phyloP scores from a whole-genome alignment of 2,888 invertebrate species.

The Spodoptera littoralis region DNA sequence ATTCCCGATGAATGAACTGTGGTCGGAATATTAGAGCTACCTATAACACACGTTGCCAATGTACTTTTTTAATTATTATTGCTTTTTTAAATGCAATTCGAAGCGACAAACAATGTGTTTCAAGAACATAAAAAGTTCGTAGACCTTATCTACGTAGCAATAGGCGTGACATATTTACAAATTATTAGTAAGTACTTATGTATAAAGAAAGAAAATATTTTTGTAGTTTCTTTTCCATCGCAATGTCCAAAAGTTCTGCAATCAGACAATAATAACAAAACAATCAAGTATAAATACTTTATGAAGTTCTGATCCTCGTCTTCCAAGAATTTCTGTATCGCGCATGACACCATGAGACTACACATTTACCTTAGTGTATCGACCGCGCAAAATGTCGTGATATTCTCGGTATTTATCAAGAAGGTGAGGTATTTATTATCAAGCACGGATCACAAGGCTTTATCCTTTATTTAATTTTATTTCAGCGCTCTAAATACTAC shows the following conservation, averaged over 20 bases:
- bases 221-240: too few relatives aligned
- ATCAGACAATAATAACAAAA: too few relatives aligned
- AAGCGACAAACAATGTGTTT: background rate
- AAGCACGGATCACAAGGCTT: slow-evolving; percentile 27
- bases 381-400: slow-evolving; percentile 25
- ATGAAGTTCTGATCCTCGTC: too few relatives aligned
- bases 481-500: slow-evolving; percentile 19
- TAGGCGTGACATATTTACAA: too few relatives aligned
- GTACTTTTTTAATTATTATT: slow-evolving; percentile 54
- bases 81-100: slow-evolving; percentile 20
- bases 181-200: too few relatives aligned
- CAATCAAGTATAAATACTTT: too few relatives aligned
- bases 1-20: slow-evolving; percentile 79
- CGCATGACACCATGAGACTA: background rate
- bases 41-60: slow-evolving; percentile 34
- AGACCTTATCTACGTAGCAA: too few relatives aligned
- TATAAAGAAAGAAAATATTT: too few relatives aligned
- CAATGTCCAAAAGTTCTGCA: too few relatives aligned
- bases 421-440: slow-evolving; percentile 12
- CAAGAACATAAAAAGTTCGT: too few relatives aligned
- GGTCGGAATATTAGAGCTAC: slow-evolving; percentile 67
- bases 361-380: background rate
- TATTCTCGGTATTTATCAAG: slow-evolving; percentile 23
- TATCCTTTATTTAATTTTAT: slow-evolving; percentile 35
- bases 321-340: too few relatives aligned